Base-by-base conservation (phyloP, 2,888 invertebrate genomes). In the Machimus rusticus region DNA sequence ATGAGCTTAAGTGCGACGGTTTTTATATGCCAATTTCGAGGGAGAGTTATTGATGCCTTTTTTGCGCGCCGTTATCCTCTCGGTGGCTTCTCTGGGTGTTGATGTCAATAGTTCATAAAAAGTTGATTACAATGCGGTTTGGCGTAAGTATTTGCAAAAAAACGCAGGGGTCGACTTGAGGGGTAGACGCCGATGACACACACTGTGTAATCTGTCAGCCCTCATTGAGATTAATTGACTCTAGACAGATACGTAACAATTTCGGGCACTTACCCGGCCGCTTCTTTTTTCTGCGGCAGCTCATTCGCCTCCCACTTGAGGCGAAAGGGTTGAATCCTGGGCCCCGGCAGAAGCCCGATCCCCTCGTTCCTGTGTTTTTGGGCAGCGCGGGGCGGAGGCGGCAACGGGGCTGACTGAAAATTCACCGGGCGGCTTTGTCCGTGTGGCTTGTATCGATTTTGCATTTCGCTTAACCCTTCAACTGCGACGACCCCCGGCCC, bases 41-140 rank as follows among this genome's bases (percentile, higher is more conserved):
- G 88, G 88, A 81, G 87, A 88, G 81, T 87, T 87, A 88, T 87
- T 88, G 88, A 88, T 88, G 87, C 79, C 51, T 88, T 87, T 88
- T 88, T 88, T 87, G 16, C 51, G 37, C 12, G 8, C 16, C 31
- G 46, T 74, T 19, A 46, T 57, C 43, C 76, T 57, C 77, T 74
- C 82, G 37, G 31, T 79, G 46, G 28, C 34, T 66, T 14, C 12
- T 12, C 31, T 66, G 81, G 74, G 82, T 86, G 86, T 86, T 82
- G 86, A 74, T 82, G 87, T 87, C 88, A 88, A 88, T 88, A 88
- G 88, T 86, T 87, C 77, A 88, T 87, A 79, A 88, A 86, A 88
- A 87, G 87, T 86, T 87, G 87, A 88, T 88, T 87, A 86, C 74
- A 31, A 76, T 88, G 88, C 46, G 88, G 88, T 88, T 88, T 82